Evolutionary conservation across 1,140 invertebrate species (phyloP).

Genomic region (Caenorhabditis briggsae): DNA sequence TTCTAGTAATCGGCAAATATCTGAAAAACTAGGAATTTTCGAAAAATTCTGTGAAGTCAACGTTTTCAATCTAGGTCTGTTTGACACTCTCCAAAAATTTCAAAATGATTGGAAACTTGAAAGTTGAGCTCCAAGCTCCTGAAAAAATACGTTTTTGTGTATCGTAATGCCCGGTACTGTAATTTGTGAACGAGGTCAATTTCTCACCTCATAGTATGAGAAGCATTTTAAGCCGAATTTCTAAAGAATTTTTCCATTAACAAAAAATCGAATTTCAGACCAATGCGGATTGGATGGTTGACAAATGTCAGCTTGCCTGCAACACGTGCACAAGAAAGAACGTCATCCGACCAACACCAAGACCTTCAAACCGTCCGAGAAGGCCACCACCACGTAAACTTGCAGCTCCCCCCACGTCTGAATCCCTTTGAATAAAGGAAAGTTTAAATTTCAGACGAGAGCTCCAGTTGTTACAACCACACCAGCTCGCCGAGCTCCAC

Average conservation of each 20-base stretch:
- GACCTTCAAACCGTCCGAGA: constrained; percentile 18
- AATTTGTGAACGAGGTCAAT: too few species aligned
- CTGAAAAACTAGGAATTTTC: too few species aligned
- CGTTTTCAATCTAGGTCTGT: too few species aligned
- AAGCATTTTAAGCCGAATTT: background rate
- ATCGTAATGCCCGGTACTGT: too few species aligned
- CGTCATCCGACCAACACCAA: constrained; percentile 48
- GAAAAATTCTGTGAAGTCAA: too few species aligned
- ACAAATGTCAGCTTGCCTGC: constrained; percentile 75
- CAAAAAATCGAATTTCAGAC: constrained; percentile 51
- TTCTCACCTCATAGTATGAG: too few species aligned
- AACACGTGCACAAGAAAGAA: constrained; percentile 61
- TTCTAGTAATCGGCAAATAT: too few species aligned
- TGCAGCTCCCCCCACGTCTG: background rate
- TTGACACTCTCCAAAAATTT: too few species aligned
- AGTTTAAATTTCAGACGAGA: constrained; percentile 4
- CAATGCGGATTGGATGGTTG: constrained; percentile 75
- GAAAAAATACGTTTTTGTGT: too few species aligned
- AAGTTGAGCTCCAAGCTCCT: too few species aligned
- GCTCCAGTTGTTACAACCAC: constrained; percentile 20
- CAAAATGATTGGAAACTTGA: too few species aligned
- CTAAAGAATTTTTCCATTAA: background rate
- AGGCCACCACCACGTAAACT: constrained; percentile 42
- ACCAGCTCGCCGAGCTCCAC: constrained; percentile 48
- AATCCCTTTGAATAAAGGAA: background rate